phyloP scores from a whole-genome alignment of 2,888 invertebrate species.

The Abrostola triplasia region DNA sequence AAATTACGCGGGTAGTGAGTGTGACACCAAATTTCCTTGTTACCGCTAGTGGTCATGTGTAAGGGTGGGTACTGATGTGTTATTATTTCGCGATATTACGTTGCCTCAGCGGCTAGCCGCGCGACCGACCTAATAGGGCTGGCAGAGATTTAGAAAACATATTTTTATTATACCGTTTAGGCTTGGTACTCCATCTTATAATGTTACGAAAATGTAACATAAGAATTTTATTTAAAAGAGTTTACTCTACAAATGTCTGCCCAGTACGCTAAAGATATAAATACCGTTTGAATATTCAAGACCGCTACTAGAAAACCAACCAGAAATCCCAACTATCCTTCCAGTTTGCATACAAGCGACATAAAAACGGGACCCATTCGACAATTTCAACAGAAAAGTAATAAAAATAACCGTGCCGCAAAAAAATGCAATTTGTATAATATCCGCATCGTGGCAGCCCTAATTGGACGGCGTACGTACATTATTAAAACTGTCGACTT shows the following conservation, averaged over 20 bases:
- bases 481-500: constrained; percentile 66
- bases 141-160: constrained; percentile 13
- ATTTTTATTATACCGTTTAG: background rate
- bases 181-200: background rate
- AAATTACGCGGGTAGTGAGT: constrained; percentile 45
- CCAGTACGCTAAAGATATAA: too few relatives aligned
- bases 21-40: constrained; percentile 55
- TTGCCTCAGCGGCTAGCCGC: constrained; percentile 44
- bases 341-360: constrained; percentile 26
- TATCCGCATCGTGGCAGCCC: constrained; percentile 48
- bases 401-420: constrained; percentile 44
- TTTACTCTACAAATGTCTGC: too few relatives aligned
- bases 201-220: background rate
- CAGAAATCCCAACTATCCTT: constrained; percentile 20
- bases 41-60: constrained; percentile 48
- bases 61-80: constrained; percentile 59
- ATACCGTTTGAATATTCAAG: too few relatives aligned
- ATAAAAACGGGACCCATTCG: constrained; percentile 42
- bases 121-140: constrained; percentile 43
- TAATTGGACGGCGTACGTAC: constrained; percentile 55
- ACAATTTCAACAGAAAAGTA: constrained; percentile 42
- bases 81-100: constrained; percentile 66
- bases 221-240: too few relatives aligned
- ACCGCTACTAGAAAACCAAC: constrained; percentile 3
- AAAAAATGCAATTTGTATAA: constrained; percentile 49